phyloP scores from a whole-genome alignment of 1,140 invertebrate genomes.

The Diabrotica undecimpunctata region DNA sequence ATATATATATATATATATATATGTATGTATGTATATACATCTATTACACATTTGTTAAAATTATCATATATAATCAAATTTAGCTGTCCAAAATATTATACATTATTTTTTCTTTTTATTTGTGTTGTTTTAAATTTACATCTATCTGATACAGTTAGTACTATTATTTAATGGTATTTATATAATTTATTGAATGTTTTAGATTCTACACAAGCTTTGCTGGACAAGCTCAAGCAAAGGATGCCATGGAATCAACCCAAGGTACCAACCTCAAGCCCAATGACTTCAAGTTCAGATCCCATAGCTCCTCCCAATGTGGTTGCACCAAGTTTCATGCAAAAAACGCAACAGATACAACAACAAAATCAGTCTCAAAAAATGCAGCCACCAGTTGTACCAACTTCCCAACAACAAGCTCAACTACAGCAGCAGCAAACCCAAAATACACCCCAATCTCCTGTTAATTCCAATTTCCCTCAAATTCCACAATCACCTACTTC shows the following conservation, averaged over 20 bases:
- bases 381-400: conserved; percentile 35
- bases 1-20: too few species aligned
- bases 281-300: conserved; percentile 44
- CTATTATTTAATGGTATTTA: too few species aligned
- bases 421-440: conserved; percentile 17
- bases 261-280: conserved; percentile 40
- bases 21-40: too few species aligned
- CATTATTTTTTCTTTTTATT: too few species aligned
- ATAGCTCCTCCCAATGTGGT: conserved; percentile 48
- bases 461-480: conserved; percentile 28
- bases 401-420: conserved; percentile 3
- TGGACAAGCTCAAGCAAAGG: conserved; percentile 71
- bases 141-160: too few species aligned
- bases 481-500: conserved; percentile 24
- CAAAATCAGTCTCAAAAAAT: conserved; percentile 46
- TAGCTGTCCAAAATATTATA: too few species aligned
- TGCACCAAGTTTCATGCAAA: conserved; percentile 42
- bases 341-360: conserved; percentile 48
- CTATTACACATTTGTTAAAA: too few species aligned
- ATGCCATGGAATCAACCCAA: conserved; percentile 73
- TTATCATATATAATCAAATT: too few species aligned
- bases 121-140: too few species aligned
- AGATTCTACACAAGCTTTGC: conserved; percentile 60
- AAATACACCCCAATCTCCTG: conserved; percentile 17
- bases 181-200: neutral